A percentile compares a stretch with the other conserved stretches of the same genome.
Evolutionary conservation across 2,888 invertebrate genomes (phyloP).

Genomic region (Lydus trimaculatus): DNA sequence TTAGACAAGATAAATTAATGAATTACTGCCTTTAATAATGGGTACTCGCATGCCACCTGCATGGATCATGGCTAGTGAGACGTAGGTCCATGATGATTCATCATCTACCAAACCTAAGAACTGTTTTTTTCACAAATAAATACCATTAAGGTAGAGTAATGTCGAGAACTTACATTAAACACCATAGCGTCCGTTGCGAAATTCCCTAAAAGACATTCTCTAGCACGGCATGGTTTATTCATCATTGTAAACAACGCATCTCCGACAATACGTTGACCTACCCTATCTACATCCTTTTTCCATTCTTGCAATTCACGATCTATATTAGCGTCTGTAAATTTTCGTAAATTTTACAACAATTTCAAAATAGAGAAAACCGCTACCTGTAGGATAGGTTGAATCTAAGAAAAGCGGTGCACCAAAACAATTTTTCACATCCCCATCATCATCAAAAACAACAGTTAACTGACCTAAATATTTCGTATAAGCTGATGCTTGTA

Average conservation of each 20-base stretch:
- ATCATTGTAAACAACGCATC: conserved; percentile 11
- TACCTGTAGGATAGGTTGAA: conserved; percentile 23
- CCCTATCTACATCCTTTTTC: conserved; percentile 64
- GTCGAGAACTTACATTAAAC: conserved; percentile 65
- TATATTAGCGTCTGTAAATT: conserved; percentile 66
- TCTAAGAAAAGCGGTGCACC: conserved; percentile 73
- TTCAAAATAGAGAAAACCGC: conserved; percentile 16
- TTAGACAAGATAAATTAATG: neutral
- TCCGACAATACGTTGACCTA: conserved; percentile 17
- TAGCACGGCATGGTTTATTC: conserved; percentile 61
- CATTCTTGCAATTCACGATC: conserved; percentile 68
- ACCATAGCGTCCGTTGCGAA: conserved; percentile 77
- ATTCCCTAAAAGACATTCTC: conserved; percentile 79
- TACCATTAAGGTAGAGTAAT: too few relatives aligned
- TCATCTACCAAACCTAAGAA: conserved; percentile 33
- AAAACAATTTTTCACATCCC: conserved; percentile 68
- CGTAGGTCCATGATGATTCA: conserved; percentile 68
- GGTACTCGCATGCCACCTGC: conserved; percentile 75
- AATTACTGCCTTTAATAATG: conserved; percentile 69
- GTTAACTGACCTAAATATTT: conserved; percentile 81
- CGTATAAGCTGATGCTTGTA: conserved; percentile 76
- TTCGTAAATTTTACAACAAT: neutral
- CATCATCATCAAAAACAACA: conserved; percentile 72
- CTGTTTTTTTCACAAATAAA: conserved; percentile 21
- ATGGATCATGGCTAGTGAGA: conserved; percentile 72